Base-by-base conservation (phyloP, 2,797 vertebrate genomes). In the Sphaeramia orbicularis region DNA sequence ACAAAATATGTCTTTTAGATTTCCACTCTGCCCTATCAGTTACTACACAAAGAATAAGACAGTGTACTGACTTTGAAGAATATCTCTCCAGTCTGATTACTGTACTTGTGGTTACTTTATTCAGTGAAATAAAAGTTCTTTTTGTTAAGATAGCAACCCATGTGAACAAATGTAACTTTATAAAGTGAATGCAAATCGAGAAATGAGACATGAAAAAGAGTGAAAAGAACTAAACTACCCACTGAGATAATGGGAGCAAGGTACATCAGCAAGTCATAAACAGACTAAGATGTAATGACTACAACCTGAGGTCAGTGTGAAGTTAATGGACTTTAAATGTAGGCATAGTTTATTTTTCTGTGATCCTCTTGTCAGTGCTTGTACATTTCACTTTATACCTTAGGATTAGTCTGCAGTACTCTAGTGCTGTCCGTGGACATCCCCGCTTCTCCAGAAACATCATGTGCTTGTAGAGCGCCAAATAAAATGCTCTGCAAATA, bases 401-500 rank as follows among this genome's bases (percentile, higher is more conserved):
- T 48, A 99, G 85, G 58, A 99, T 96, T 27, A 99, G 94, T 86
- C 96, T 99, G 93, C 97, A 98, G 93, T 95, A 98, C 86, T 99
- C 98, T 81, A 99, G 88, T 1, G 98, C 96, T 0, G 98, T 99
- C 41, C 98, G 94, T 2, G 96, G 96, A 80, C 98, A 99, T 21
- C 98, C 98, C 71, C 98, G 94, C 87, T 96, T 99, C 91, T 99
- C 98, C 77, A 99, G 88, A 72, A 98, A 99, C 89, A 95, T 94
- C 95, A 98, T 94, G 86, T 99, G 98, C 87, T 99, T 99, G 84
- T 97, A 99, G 55, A 99, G 92, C 62, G 96, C 94, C 90, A 99
- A 88, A 90, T 95, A 98, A 89, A 99, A 99, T 18, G 96, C 96
- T 91, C 98, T 99, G 92, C 0, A 47, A 64, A 86, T 37, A 82